Base-by-base conservation (phyloP, 1,140 invertebrate genomes). In the Lepidurus couesii region DNA sequence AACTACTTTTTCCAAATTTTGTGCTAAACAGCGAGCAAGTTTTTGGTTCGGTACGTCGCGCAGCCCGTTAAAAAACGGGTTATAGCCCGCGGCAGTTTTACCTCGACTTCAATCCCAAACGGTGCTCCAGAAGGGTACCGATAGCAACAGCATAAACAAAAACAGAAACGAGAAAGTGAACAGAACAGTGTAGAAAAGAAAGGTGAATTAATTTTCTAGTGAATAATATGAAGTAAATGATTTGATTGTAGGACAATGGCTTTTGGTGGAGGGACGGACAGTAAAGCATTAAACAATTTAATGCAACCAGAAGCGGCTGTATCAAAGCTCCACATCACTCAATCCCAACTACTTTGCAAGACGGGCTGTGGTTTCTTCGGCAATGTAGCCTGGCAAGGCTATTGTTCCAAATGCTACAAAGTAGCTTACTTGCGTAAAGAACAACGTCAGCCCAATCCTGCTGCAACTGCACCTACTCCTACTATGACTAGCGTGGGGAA, bases 291-390 rank as follows among this genome's bases (percentile, higher is more conserved):
- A 7, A 65, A 65, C 21, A n/a, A 65, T 21, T 7, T 65, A 7
- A n/a, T 21, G 53, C 53, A 65, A 1, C 53, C 53, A 65, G 53
- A 65, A 65, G 7, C 53, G 53, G 16, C 53, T 77, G 45, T 43
- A 16, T 90, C 91, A 1, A 90, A 89, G 7, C 87, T 93, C 80
- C 88, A 93, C 78, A 92, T 97, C 74, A 91, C 92, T 80, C 91
- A 93, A 82, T 89, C 91, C 77, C 94, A 97, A 86, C 86, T 99
- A 80, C 91, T 96, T 81, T 99, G 98, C 85, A 95, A 95, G 85
- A 96, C 94, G 86, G 93, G 95, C 16, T 99, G 97, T 88, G 96
- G 95, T 79, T 99, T 91, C 88, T 99, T 93, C 86, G 97, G 98
- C 24, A 99, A 98, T 86, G 93, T 94, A 44, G 93, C 97, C 84